Evolutionary conservation across 2,888 invertebrate genomes (phyloP).

Genomic region (Andrena hattorfiana): DNA sequence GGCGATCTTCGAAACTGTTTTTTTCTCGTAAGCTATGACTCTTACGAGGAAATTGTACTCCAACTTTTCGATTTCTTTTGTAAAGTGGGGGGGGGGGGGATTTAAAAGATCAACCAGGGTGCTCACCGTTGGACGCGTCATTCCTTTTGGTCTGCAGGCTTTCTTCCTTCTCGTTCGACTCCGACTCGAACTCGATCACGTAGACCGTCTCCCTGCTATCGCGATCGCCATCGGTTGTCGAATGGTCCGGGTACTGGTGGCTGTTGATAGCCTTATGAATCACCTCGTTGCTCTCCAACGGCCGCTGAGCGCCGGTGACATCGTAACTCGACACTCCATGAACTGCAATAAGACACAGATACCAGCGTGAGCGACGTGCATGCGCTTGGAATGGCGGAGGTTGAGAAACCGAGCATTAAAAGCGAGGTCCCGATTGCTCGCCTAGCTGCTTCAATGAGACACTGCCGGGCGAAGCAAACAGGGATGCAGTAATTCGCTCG

Average conservation of each 20-base stretch:
- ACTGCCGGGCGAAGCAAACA: background rate
- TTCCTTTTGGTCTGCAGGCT: slow-evolving; percentile 73
- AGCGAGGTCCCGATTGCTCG: background rate
- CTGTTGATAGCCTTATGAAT: slow-evolving; percentile 60
- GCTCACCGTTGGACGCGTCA: slow-evolving; percentile 72
- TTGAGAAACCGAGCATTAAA: slow-evolving; percentile 22
- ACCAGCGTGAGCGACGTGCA: background rate
- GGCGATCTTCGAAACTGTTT: no score
- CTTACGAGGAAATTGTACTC: no score
- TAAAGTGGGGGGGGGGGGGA: background rate
- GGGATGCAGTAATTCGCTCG: background rate
- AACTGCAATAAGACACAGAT: slow-evolving; percentile 52
- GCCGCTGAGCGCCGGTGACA: slow-evolving; percentile 64
- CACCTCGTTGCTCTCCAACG: slow-evolving; percentile 71
- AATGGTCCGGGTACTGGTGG: slow-evolving; percentile 68
- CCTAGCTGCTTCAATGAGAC: background rate
- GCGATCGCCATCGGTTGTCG: slow-evolving; percentile 44
- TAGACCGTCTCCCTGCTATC: slow-evolving; percentile 74
- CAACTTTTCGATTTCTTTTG: no score
- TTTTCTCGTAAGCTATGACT: no score
- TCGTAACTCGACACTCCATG: slow-evolving; percentile 73
- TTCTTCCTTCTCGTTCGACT: slow-evolving; percentile 74
- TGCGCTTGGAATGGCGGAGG: background rate
- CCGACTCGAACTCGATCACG: slow-evolving; percentile 79
- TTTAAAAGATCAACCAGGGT: background rate